phyloP scores from a whole-genome alignment of 2,888 invertebrate species.

The Xanthostigma xanthostigma region DNA sequence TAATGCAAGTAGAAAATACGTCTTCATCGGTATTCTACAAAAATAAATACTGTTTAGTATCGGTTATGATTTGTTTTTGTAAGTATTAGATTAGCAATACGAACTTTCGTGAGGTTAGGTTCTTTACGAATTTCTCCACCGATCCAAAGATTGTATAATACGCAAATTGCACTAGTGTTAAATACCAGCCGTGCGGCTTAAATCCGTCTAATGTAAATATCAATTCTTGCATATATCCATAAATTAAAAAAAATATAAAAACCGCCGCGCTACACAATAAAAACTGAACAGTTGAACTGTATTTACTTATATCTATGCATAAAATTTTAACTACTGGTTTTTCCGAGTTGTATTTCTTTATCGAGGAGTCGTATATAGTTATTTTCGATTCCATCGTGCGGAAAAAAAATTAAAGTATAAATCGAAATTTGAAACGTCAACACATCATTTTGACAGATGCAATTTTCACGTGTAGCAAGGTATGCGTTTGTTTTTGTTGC shows the following conservation, averaged over 20 bases:
- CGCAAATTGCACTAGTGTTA: conserved; percentile 82
- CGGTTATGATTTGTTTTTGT: not conserved
- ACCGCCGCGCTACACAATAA: conserved; percentile 61
- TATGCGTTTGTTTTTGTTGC: too few relatives aligned
- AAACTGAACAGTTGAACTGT: conserved; percentile 55
- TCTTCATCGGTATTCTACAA: conserved; percentile 67
- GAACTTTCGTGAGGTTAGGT: conserved; percentile 42
- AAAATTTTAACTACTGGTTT: conserved; percentile 45
- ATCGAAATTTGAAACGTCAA: not conserved
- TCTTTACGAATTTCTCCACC: conserved; percentile 49
- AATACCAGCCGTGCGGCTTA: conserved; percentile 78
- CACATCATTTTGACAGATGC: conserved; percentile 7
- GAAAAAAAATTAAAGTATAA: too few relatives aligned
- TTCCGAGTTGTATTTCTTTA: conserved; percentile 14
- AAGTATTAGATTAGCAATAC: conserved; percentile 7
- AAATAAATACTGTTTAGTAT: conserved; percentile 1
- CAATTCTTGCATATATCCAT: conserved; percentile 84
- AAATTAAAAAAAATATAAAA: conserved; percentile 75
- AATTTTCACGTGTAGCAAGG: not conserved
- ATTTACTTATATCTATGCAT: conserved; percentile 56
- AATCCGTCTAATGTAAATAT: conserved; percentile 86
- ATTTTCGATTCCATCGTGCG: conserved; percentile 5
- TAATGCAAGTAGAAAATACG: conserved; percentile 68
- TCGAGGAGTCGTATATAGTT: conserved; percentile 7
- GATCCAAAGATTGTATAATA: conserved; percentile 72